These are phyloP conservation scores for Alligator mississippiensis DNA, from an alignment of 2,113 vertebrate genomes.

Conservation along the genomic window DNA sequence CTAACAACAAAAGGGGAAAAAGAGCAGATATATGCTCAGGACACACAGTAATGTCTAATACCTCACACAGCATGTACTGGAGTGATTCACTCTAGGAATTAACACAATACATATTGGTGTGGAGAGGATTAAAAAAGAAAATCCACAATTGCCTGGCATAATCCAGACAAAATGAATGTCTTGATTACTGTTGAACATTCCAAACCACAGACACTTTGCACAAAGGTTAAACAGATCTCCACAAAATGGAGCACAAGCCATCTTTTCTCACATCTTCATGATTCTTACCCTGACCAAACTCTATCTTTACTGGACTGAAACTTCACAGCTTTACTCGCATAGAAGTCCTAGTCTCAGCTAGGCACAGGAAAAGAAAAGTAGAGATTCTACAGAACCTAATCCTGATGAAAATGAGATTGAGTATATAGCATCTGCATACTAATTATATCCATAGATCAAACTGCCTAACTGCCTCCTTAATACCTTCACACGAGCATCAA, in stretches of 20 bases:
- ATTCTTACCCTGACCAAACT: background rate
- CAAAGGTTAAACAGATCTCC: background rate
- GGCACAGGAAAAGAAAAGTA: background rate
- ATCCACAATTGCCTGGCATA: background rate
- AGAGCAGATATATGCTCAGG: background rate
- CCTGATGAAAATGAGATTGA: background rate
- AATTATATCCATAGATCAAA: background rate
- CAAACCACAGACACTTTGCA: background rate
- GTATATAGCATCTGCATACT: background rate
- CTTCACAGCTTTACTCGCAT: background rate
- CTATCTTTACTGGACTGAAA: background rate
- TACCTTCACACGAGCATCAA: background rate
- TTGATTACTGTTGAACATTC: background rate
- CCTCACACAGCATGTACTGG: background rate
- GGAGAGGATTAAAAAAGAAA: background rate
- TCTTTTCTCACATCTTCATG: background rate
- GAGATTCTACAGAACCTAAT: background rate
- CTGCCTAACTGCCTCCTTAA: background rate
- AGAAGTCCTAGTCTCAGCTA: background rate
- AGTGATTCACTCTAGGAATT: background rate
- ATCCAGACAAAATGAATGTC: background rate
- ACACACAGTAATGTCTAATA: background rate
- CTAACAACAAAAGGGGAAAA: background rate
- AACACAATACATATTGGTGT: background rate
- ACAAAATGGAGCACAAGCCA: background rate